Conservation (phyloP, 2,888 invertebrate species). For the Rotaria sp. region DNA sequence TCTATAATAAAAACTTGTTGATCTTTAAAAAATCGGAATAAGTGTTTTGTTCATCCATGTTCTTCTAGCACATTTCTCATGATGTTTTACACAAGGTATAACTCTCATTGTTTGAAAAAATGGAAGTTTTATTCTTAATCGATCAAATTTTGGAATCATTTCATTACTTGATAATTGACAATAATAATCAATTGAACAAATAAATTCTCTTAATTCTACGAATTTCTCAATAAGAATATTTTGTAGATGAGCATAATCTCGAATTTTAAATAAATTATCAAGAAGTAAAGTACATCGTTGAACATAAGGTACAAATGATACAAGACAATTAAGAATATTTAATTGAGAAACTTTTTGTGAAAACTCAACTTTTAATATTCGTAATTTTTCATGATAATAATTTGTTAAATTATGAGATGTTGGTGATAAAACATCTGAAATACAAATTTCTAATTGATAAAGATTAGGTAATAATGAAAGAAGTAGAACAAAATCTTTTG, state of each 20-base stretch:
- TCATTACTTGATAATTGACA: not conserved
- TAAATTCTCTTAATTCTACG: not conserved
- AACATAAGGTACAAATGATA: not conserved
- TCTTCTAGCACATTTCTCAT: not conserved
- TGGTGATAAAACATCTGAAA: not conserved
- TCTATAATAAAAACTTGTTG: too few species aligned
- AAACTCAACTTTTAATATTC: not conserved
- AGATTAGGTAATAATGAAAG: not conserved
- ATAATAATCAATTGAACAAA: not conserved
- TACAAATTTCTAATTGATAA: not conserved
- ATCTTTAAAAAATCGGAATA: not conserved
- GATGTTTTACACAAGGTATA: not conserved
- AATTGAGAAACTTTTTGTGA: not conserved
- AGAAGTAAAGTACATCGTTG: not conserved
- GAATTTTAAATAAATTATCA: not conserved
- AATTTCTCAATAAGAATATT: not conserved
- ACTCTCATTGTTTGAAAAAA: not conserved
- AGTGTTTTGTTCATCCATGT: not conserved
- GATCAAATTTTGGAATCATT: not conserved
- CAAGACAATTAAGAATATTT: not conserved
- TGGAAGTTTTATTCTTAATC: not conserved
- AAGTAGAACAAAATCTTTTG: not conserved
- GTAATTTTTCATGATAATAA: slow-evolving; percentile 5
- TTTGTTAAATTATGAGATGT: not conserved
- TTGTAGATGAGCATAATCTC: not conserved